These are phyloP conservation scores for Actenoides lindsayi DNA, from an alignment of 2,113 vertebrate genomes.

Conservation along the genomic window DNA sequence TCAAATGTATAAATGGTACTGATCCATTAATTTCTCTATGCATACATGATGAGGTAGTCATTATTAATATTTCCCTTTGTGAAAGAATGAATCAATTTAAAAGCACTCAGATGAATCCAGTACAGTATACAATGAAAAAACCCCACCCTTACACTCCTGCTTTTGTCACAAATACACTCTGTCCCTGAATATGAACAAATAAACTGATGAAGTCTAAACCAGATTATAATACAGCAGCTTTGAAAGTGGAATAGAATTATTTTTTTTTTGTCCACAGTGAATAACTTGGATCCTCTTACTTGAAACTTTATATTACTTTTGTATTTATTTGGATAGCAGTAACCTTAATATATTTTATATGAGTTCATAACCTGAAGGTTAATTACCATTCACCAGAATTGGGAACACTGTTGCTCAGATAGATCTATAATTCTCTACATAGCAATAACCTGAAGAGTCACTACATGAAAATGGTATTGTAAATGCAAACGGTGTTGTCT, in stretches of 20 bases:
- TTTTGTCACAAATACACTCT: background rate
- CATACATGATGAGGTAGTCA: background rate
- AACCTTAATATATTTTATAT: background rate
- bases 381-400: conserved; percentile 8
- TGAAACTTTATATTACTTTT: background rate
- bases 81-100: background rate
- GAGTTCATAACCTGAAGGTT: conserved; percentile 5
- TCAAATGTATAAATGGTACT: background rate
- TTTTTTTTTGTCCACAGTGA: background rate
- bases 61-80: background rate
- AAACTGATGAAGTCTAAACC: background rate
- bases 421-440: background rate
- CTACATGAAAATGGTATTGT: background rate
- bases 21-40: background rate
- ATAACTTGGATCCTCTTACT: background rate
- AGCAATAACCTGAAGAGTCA: background rate
- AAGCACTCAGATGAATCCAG: background rate
- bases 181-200: background rate
- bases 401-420: background rate
- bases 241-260: background rate
- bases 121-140: background rate
- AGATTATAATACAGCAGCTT: background rate
- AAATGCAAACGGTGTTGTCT: background rate
- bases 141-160: background rate
- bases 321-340: conserved; percentile 16